Conservation (phyloP, 1,140 invertebrate genomes). For the Megathymus violae region DNA sequence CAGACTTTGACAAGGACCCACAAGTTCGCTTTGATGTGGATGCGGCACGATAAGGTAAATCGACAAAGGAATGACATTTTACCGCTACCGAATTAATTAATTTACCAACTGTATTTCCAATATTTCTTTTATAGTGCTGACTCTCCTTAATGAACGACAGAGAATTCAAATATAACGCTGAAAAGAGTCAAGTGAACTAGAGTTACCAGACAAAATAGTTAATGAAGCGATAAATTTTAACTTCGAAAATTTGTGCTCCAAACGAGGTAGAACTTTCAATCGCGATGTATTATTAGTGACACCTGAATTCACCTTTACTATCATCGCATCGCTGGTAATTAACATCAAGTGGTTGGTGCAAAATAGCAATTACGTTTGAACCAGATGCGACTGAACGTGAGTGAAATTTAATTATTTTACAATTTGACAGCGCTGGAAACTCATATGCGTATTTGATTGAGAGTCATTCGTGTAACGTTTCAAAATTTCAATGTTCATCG, state of each 20-base stretch:
- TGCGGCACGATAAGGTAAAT: too few species aligned
- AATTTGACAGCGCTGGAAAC: background rate
- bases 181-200: background rate
- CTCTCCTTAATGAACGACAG: background rate
- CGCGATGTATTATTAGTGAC: background rate
- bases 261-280: slow-evolving; percentile 7
- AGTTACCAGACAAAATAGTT: too few species aligned
- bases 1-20: too few species aligned
- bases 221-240: background rate
- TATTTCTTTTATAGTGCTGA: too few species aligned
- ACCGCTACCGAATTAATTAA: too few species aligned
- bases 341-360: too few species aligned
- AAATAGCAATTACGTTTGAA: background rate
- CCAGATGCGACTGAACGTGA: background rate
- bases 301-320: background rate
- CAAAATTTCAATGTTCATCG: too few species aligned
- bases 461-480: background rate
- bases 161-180: too few species aligned
- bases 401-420: background rate
- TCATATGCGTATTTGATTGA: background rate
- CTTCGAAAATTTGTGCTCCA: background rate
- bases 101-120: background rate
- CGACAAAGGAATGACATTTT: too few species aligned
- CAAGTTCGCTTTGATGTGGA: too few species aligned
- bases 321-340: too few species aligned